Percentiles rank a stretch among this genome's conserved stretches.
These are phyloP conservation scores for Pristionchus exspectatus DNA, from an alignment of 2,888 invertebrate species.

Conservation along the genomic window DNA sequence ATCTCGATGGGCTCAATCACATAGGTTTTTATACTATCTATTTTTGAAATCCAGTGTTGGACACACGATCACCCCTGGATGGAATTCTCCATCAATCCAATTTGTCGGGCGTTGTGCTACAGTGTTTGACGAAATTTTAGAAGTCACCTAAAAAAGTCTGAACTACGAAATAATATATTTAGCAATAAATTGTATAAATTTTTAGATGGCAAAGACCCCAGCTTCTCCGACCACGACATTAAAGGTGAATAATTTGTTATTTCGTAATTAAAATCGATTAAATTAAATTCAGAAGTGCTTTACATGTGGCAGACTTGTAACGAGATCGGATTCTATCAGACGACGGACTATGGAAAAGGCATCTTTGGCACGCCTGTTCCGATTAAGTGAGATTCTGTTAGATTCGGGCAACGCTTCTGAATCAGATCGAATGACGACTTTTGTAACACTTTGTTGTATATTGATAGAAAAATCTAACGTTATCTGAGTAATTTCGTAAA, in stretches of 20 bases:
- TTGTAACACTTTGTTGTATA: no score
- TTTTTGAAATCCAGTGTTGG: no score
- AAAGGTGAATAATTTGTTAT: not conserved
- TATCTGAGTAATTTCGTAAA: no score
- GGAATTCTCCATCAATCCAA: not conserved
- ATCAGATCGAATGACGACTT: no score
- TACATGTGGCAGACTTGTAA: conserved; percentile 97
- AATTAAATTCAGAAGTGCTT: conserved; percentile 53
- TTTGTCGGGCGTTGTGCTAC: no score
- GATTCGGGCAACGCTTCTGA: no score
- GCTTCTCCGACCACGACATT: not conserved
- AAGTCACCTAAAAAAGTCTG: not conserved
- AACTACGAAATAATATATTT: not conserved
- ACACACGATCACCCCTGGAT: no score
- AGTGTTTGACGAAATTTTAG: no score
- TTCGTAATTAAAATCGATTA: not conserved
- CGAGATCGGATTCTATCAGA: conserved; percentile 96
- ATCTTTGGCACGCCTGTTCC: conserved; percentile 70
- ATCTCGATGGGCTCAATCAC: not conserved
- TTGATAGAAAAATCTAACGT: no score
- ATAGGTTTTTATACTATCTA: not conserved
- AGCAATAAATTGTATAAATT: not conserved
- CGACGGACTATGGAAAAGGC: conserved; percentile 83
- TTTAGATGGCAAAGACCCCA: not conserved
- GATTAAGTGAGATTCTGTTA: conserved; percentile 63